phyloP scores from a whole-genome alignment of 2,888 invertebrate species.

The Drosophila pegasa region DNA sequence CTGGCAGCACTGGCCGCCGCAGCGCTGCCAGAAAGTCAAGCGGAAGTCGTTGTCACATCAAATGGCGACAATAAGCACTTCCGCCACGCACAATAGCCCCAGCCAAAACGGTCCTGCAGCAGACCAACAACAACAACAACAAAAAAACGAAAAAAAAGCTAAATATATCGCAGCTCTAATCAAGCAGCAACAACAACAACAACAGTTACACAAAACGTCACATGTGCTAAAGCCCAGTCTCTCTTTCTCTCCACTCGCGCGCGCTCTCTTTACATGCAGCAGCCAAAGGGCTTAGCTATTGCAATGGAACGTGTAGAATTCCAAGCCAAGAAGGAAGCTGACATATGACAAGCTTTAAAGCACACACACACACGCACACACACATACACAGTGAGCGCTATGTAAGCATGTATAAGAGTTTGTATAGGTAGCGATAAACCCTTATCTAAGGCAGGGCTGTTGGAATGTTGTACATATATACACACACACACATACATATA shows the following conservation, averaged over 20 bases:
- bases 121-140: constrained; percentile 1
- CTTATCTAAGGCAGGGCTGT: constrained; percentile 50
- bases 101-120: constrained; percentile 1
- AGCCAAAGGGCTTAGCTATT: constrained; percentile 23
- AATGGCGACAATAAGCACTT: constrained; percentile 79
- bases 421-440: constrained; percentile 42
- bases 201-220: constrained; percentile 21
- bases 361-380: constrained; percentile 11
- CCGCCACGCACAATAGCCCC: constrained; percentile 56
- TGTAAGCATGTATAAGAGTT: constrained; percentile 13
- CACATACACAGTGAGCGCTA: background rate
- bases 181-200: constrained; percentile 23
- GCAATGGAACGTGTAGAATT: constrained; percentile 41
- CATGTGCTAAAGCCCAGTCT: constrained; percentile 18
- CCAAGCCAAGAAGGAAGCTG: constrained; percentile 53
- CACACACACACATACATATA: background rate
- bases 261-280: background rate
- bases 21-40: constrained; percentile 16
- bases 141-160: background rate
- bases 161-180: constrained; percentile 25
- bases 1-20: constrained; percentile 16
- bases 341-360: constrained; percentile 47
- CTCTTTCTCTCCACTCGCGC: background rate
- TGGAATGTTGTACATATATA: constrained; percentile 36
- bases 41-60: constrained; percentile 80